These are phyloP conservation scores for Lithodes maja DNA, from an alignment of 2,888 invertebrate species.

Conservation along the genomic window DNA sequence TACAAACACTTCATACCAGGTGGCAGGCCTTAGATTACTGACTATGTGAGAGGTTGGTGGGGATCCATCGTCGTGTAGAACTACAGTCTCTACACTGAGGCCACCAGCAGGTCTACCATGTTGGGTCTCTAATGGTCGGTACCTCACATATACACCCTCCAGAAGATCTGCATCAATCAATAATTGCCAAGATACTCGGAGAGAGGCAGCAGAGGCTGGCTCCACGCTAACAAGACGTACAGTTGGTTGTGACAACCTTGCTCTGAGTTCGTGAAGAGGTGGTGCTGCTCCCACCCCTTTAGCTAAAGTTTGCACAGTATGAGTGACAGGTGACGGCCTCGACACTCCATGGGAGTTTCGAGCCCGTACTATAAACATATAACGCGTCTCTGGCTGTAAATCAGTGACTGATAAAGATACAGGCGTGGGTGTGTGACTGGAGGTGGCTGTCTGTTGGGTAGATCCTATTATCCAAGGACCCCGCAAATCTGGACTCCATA, in stretches of 20 bases:
- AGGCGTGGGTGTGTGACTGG: conserved; percentile 76
- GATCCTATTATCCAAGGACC: conserved; percentile 62
- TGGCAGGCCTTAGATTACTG: conserved; percentile 87
- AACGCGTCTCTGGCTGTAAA: conserved; percentile 86
- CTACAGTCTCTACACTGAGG: conserved; percentile 66
- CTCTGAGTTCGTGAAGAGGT: conserved; percentile 62
- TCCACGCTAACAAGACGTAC: conserved; percentile 79
- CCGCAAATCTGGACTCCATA: conserved; percentile 68
- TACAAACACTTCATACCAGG: conserved; percentile 93
- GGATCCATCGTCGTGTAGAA: conserved; percentile 43
- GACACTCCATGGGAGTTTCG: conserved; percentile 70
- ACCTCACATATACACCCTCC: conserved; percentile 89
- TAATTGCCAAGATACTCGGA: conserved; percentile 92
- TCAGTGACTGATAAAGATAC: conserved; percentile 84
- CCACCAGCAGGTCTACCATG: conserved; percentile 60
- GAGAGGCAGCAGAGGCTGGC: conserved; percentile 87
- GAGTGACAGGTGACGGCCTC: conserved; percentile 69
- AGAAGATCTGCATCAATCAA: conserved; percentile 83
- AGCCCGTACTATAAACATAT: conserved; percentile 81
- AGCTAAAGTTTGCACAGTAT: conserved; percentile 59
- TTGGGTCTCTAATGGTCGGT: conserved; percentile 72
- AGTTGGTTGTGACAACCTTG: conserved; percentile 53
- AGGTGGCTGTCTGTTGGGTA: conserved; percentile 47
- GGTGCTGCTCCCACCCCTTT: conserved; percentile 48
- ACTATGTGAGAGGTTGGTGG: conserved; percentile 79